phyloP scores from a whole-genome alignment of 2,113 vertebrate genomes.

The Arizona elegans region DNA sequence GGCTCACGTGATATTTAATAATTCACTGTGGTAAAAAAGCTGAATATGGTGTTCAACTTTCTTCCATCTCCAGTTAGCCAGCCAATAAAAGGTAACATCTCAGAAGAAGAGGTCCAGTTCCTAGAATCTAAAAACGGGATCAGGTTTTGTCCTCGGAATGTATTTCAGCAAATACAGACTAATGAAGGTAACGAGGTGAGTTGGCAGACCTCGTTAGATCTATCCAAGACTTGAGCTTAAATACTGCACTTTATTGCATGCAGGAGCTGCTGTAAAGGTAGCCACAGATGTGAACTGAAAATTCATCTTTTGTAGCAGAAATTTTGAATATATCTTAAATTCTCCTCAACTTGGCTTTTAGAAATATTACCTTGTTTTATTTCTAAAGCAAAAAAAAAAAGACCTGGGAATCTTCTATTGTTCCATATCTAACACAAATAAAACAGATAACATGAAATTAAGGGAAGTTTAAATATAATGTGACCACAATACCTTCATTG shows the following conservation, averaged over 20 bases:
- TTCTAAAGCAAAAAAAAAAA: not conserved
- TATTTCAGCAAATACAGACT: not conserved
- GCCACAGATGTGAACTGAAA: not conserved
- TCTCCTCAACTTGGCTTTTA: not conserved
- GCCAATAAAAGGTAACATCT: not conserved
- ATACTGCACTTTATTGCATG: not conserved
- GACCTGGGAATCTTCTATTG: not conserved
- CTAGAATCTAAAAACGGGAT: slow-evolving; percentile 15
- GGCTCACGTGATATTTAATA: not conserved
- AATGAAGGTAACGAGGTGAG: not conserved
- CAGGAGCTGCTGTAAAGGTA: not conserved
- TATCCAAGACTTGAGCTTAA: not conserved
- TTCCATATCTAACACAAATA: not conserved
- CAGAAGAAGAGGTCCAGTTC: fast-evolving
- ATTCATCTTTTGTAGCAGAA: not conserved
- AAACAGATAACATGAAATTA: not conserved
- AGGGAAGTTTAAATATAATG: not conserved
- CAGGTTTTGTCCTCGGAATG: not conserved
- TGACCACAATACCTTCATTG: not conserved
- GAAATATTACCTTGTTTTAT: not conserved
- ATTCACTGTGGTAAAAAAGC: not conserved
- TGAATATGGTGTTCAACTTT: not conserved
- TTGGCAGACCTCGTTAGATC: not conserved
- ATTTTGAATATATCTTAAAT: not conserved
- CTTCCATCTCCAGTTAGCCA: fast-evolving